These are phyloP conservation scores for Andrena praecox DNA, from an alignment of 2,888 invertebrate species.

Conservation along the genomic window DNA sequence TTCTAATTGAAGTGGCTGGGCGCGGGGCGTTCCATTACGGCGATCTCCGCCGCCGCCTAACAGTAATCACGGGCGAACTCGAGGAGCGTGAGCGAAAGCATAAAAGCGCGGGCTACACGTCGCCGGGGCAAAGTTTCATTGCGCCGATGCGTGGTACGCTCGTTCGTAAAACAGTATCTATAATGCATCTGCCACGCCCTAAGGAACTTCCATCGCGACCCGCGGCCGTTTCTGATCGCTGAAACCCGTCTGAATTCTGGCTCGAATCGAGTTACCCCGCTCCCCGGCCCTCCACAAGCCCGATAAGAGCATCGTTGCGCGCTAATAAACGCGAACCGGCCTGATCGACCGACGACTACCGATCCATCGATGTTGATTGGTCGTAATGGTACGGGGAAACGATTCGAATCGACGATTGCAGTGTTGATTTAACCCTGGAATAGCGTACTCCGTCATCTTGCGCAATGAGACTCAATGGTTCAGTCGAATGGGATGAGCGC, in stretches of 20 bases:
- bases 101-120: constrained; percentile 32
- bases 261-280: constrained; percentile 24
- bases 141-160: constrained; percentile 54
- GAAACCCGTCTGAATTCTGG: constrained; percentile 24
- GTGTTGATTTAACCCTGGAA: constrained; percentile 2
- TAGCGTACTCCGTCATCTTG: background rate
- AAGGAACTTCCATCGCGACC: constrained; percentile 49
- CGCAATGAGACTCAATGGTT: background rate
- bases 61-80: constrained; percentile 32
- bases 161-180: constrained; percentile 69
- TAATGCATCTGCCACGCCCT: constrained; percentile 74
- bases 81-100: constrained; percentile 38
- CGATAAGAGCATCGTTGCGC: constrained; percentile 41
- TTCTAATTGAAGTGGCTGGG: constrained; percentile 4
- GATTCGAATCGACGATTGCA: constrained; percentile 29
- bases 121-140: constrained; percentile 56
- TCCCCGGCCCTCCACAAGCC: background rate
- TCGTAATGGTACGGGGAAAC: constrained; percentile 39
- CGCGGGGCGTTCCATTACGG: constrained; percentile 14
- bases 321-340: constrained; percentile 30
- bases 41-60: constrained; percentile 8
- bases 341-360: constrained; percentile 3
- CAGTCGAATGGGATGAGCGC: background rate
- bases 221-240: constrained; percentile 21
- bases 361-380: constrained; percentile 32